Percentiles rank a stretch among this genome's conserved stretches.
phyloP scores from a whole-genome alignment of 2,113 vertebrate species.

The Syngnathus floridae region DNA sequence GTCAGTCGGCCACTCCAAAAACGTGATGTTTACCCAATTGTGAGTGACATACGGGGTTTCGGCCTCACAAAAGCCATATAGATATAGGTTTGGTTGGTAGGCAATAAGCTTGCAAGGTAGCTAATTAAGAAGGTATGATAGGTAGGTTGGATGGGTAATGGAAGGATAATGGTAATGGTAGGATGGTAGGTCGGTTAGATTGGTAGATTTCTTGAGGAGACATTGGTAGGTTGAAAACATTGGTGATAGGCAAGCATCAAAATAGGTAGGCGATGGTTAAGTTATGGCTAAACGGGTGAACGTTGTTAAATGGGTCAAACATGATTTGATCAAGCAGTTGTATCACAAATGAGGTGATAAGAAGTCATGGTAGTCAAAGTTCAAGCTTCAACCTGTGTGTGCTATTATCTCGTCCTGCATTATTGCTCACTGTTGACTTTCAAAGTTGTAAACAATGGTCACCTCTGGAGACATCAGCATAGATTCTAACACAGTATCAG shows the following conservation, averaged over 20 bases:
- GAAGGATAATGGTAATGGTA: too few relatives aligned
- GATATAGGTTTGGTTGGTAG: too few relatives aligned
- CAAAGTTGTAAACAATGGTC: background rate
- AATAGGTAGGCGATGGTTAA: background rate
- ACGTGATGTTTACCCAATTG: too few relatives aligned
- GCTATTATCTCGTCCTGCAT: background rate
- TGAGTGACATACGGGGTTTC: too few relatives aligned
- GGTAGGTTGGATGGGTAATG: background rate
- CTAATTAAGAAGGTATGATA: background rate
- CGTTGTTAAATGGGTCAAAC: background rate
- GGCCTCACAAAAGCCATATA: too few relatives aligned
- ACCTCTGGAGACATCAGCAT: background rate
- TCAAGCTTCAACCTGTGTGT: background rate
- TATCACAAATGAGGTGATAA: background rate
- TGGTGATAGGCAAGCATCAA: background rate
- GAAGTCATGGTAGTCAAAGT: background rate
- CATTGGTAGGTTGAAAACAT: background rate
- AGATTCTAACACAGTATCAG: background rate
- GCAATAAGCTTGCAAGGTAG: too few relatives aligned
- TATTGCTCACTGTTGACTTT: background rate
- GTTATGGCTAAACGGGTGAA: background rate
- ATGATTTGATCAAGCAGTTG: background rate
- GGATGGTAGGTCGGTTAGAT: too few relatives aligned
- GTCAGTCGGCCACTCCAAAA: conserved; percentile 60
- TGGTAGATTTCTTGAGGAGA: too few relatives aligned